Percentiles rank a stretch among this genome's conserved stretches.
Conservation (phyloP, 2,797 vertebrate species). For the Harpagifer antarcticus region DNA sequence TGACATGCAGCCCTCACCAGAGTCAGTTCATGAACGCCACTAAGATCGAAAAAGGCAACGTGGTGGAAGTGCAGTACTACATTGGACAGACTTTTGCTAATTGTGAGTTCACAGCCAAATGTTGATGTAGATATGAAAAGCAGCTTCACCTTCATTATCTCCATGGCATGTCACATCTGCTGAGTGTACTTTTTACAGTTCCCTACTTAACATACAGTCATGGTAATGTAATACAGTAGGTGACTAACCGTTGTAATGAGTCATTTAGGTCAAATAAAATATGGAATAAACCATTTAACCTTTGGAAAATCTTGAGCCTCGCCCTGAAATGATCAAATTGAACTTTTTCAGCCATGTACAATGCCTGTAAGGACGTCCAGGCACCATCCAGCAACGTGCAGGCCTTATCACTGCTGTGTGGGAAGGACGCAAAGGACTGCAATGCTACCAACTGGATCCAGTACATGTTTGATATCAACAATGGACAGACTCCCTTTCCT, state of each 20-base stretch:
- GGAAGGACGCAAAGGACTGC: constrained; percentile 89
- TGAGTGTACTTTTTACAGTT: constrained; percentile 13
- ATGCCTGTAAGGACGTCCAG: constrained; percentile 95
- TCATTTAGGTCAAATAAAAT: background rate
- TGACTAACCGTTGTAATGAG: constrained; percentile 16
- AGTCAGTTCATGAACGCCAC: constrained; percentile 91
- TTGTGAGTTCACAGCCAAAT: constrained; percentile 81
- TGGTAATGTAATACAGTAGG: constrained; percentile 14
- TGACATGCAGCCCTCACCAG: constrained; percentile 95
- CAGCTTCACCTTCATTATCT: background rate
- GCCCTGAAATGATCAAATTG: background rate
- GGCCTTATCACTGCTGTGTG: constrained; percentile 93
- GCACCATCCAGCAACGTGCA: constrained; percentile 95
- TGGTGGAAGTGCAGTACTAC: constrained; percentile 89
- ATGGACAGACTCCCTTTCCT: constrained; percentile 92
- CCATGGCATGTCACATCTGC: constrained; percentile 3
- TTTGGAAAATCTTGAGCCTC: background rate
- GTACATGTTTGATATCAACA: constrained; percentile 91
- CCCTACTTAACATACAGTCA: constrained; percentile 13
- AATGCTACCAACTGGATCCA: constrained; percentile 97
- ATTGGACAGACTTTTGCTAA: constrained; percentile 88
- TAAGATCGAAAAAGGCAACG: constrained; percentile 73
- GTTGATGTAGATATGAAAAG: background rate
- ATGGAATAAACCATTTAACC: background rate
- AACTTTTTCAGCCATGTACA: constrained; percentile 91